Conservation (phyloP, 2,113 vertebrate genomes). For the Vanacampus margaritifer region DNA sequence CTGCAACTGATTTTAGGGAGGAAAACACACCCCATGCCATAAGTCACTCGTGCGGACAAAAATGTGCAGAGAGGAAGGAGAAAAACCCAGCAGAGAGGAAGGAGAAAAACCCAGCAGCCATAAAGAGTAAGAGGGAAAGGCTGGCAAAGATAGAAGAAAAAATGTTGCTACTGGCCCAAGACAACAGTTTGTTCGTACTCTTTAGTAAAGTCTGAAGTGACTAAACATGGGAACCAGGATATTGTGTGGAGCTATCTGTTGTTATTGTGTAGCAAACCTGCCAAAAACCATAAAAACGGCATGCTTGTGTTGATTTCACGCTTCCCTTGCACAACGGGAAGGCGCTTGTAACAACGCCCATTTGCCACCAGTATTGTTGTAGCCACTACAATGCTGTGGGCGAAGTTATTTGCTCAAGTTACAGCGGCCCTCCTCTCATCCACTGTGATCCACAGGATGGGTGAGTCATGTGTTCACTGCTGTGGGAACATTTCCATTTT, state of each 20-base stretch:
- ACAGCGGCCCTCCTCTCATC: slow-evolving; percentile 43
- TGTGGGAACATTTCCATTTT: slow-evolving; percentile 73
- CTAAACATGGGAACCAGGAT: slow-evolving; percentile 21
- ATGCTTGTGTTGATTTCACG: background rate
- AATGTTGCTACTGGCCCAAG: slow-evolving; percentile 68
- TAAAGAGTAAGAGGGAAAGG: slow-evolving; percentile 39
- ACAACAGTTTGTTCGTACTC: slow-evolving; percentile 63
- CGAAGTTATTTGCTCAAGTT: slow-evolving; percentile 64
- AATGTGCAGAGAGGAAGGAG: slow-evolving; percentile 54
- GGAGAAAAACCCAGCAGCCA: slow-evolving; percentile 31
- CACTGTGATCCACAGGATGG: slow-evolving; percentile 64
- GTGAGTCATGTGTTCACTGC: slow-evolving; percentile 69
- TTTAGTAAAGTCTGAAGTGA: slow-evolving; percentile 50
- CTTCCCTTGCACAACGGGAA: slow-evolving; percentile 5
- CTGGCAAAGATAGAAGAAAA: slow-evolving; percentile 48
- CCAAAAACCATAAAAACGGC: background rate
- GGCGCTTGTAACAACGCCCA: slow-evolving; percentile 24
- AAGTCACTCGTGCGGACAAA: slow-evolving; percentile 4
- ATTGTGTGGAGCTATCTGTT: background rate
- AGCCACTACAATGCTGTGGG: slow-evolving; percentile 37
- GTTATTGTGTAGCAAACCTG: background rate
- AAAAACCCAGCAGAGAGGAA: no score
- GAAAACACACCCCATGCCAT: slow-evolving; percentile 6
- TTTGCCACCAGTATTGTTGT: slow-evolving; percentile 34
- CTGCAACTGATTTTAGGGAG: slow-evolving; percentile 34